Conservation (phyloP, 53 echinoderm and acorn worm species). For the Holothuria scabra region DNA sequence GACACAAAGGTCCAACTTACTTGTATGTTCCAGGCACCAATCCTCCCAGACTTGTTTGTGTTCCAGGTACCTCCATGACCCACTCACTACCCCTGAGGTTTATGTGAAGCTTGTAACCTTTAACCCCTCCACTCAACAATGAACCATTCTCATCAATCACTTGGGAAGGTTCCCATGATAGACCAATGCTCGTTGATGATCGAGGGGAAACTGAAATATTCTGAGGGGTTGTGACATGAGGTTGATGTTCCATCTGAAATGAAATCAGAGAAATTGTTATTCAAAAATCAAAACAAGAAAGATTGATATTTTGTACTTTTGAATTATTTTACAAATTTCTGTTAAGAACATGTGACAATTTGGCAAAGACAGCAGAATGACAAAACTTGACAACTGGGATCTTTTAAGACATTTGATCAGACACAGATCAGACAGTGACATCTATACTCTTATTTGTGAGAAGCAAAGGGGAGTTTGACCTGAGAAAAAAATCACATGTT, state of each 20-base stretch:
- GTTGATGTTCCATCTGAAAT: not conserved
- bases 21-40: slow-evolving; percentile 80
- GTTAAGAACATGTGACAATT: too few relatives aligned
- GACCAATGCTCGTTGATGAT: slow-evolving; percentile 85
- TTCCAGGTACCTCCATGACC: slow-evolving; percentile 81
- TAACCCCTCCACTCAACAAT: not conserved
- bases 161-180: slow-evolving; percentile 75
- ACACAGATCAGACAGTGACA: too few relatives aligned
- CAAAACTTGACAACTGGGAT: too few relatives aligned
- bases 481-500: too few relatives aligned
- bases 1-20: slow-evolving; percentile 37
- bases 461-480: too few relatives aligned
- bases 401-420: too few relatives aligned
- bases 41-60: slow-evolving; percentile 84
- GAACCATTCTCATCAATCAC: slow-evolving; percentile 49
- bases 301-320: too few relatives aligned
- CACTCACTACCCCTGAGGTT: slow-evolving; percentile 67
- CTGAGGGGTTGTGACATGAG: slow-evolving; percentile 43
- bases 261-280: not conserved
- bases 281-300: too few relatives aligned
- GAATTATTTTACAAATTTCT: too few relatives aligned
- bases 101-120: slow-evolving; percentile 82
- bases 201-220: slow-evolving; percentile 60
- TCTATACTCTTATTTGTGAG: too few relatives aligned
- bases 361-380: too few relatives aligned